These are phyloP conservation scores for Talpa occidentalis DNA, from an alignment of 2,113 vertebrate species.

Conservation along the genomic window DNA sequence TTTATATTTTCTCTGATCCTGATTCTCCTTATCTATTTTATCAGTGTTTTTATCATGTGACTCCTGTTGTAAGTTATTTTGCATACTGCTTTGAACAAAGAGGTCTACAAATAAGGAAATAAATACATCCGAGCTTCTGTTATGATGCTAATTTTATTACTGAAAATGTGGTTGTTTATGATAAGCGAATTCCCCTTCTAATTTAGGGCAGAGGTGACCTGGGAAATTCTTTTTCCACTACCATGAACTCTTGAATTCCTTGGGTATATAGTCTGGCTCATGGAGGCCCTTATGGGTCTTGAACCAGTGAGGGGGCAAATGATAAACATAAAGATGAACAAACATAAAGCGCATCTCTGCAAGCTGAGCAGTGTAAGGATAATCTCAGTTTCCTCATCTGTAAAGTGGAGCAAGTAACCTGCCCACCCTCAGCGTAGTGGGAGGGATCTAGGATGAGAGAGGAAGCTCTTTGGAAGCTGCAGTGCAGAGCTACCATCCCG, in stretches of 20 bases:
- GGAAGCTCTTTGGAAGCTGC: background rate
- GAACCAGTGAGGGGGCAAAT: background rate
- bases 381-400: background rate
- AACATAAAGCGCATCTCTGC: background rate
- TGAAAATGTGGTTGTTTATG: background rate
- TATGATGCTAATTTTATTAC: background rate
- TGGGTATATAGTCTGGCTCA: background rate
- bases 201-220: conserved; percentile 11
- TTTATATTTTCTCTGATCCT: background rate
- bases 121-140: background rate
- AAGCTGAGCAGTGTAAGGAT: background rate
- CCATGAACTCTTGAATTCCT: background rate
- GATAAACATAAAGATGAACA: background rate
- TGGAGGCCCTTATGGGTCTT: background rate
- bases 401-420: background rate
- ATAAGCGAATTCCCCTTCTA: background rate
- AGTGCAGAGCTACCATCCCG: background rate
- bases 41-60: background rate
- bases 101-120: background rate
- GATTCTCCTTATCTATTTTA: background rate
- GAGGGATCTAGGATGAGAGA: background rate
- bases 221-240: conserved; percentile 13
- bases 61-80: background rate
- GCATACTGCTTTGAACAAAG: background rate
- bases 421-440: background rate